Evolutionary conservation across 2,888 invertebrate species (phyloP).

Genomic region (Aporophyla lueneburgensis): DNA sequence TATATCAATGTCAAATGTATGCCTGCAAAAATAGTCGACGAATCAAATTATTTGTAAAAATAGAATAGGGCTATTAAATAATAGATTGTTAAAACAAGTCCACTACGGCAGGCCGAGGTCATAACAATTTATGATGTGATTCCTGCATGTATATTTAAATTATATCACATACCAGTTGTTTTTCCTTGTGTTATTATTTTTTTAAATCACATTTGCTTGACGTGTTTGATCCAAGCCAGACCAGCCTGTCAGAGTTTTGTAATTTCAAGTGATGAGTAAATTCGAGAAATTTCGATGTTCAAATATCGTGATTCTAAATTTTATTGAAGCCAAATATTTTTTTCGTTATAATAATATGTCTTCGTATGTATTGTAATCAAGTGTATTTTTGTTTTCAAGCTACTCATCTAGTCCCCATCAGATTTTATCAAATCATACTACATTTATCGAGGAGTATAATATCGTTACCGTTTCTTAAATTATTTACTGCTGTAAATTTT

Average conservation of each 20-base stretch:
- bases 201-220: conserved; percentile 4
- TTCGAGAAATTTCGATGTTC: conserved; percentile 23
- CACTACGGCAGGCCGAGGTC: conserved; percentile 32
- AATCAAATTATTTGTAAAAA: conserved; percentile 47
- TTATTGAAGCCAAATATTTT: conserved; percentile 58
- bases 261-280: conserved; percentile 31
- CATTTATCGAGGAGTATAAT: conserved; percentile 52
- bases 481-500: conserved; percentile 50
- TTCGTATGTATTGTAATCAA: conserved; percentile 55
- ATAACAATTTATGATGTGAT: conserved; percentile 20
- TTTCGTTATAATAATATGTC: conserved; percentile 33
- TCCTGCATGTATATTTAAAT: conserved; percentile 39
- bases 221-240: conserved; percentile 2
- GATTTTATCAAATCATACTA: conserved; percentile 64
- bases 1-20: conserved; percentile 6
- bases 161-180: conserved; percentile 13
- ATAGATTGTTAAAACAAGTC: conserved; percentile 34
- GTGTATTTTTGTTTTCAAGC: conserved; percentile 52
- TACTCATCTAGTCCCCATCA: conserved; percentile 71
- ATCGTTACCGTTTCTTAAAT: conserved; percentile 56
- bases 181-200: conserved; percentile 26
- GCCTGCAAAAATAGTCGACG: conserved; percentile 19
- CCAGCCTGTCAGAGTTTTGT: conserved; percentile 11
- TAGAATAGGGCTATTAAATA: conserved; percentile 30
- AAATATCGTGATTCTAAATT: conserved; percentile 46